These are phyloP conservation scores for Leuciscus idus DNA, from an alignment of 2,113 vertebrate species.

Conservation along the genomic window DNA sequence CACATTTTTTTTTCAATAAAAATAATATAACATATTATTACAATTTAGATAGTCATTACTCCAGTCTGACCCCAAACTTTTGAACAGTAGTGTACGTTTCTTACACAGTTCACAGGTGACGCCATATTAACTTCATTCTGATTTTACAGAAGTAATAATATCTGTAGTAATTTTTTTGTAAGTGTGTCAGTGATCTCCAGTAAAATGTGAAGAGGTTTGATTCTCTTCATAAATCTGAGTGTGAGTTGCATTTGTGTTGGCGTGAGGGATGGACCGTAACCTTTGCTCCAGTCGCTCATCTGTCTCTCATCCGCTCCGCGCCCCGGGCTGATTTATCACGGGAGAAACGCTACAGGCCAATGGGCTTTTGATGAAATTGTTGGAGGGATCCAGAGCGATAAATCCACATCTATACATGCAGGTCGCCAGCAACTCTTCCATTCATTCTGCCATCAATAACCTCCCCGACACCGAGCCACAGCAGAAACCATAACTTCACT, in stretches of 20 bases:
- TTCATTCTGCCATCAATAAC: slow-evolving; percentile 57
- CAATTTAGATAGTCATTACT: background rate
- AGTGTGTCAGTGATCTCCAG: background rate
- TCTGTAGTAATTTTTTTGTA: background rate
- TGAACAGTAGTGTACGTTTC: too few species aligned
- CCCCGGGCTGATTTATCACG: slow-evolving; percentile 52
- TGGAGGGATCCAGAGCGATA: slow-evolving; percentile 53
- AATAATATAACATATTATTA: background rate
- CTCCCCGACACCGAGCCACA: slow-evolving; percentile 32
- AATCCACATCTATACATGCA: slow-evolving; percentile 56
- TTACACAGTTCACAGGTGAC: too few species aligned
- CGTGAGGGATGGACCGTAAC: slow-evolving; percentile 50
- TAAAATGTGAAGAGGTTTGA: background rate
- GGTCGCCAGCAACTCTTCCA: slow-evolving; percentile 44
- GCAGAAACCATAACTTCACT: slow-evolving; percentile 47
- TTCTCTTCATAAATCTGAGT: background rate
- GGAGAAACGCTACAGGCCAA: slow-evolving; percentile 42
- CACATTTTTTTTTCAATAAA: background rate
- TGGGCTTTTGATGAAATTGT: slow-evolving; percentile 65
- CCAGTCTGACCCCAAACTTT: background rate
- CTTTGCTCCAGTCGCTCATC: slow-evolving; percentile 53
- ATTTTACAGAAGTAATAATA: too few species aligned
- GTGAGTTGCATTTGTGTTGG: background rate
- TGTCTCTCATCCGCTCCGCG: slow-evolving; percentile 41
- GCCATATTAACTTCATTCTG: too few species aligned